Base-by-base conservation (phyloP, 2,113 vertebrate species). In the Spilogale gracilis region DNA sequence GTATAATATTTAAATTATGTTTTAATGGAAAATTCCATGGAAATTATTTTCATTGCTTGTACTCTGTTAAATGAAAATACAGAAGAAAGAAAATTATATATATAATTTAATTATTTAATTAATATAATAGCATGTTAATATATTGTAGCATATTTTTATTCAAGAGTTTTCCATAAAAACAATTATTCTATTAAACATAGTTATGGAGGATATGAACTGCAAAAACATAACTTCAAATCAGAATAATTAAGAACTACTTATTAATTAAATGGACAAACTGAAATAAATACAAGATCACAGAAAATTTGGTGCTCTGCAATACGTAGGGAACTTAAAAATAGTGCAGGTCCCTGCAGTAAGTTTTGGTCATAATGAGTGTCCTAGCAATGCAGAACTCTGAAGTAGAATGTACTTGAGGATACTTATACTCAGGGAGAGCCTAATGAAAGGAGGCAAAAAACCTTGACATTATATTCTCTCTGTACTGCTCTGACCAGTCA, bases 401-500 rank as follows among this genome's bases (percentile, higher is more conserved):
- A 92, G 5, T 6, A 45, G 16, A 81, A 60, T 58, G 18, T 20
- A 63, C 9, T 45, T 20, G 25, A 32, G 43, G 13, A 6, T 17
- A 32, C 8, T 65, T 30, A 0, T 45, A 11, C 48, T 96, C 58
- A 63, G 43, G 9, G 76, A 93, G 21, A 87, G 16, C 20, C 76
- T 88, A 38, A 83, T 43, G 48, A 94, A 95, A 78, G 18, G 13
- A 18, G 9, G 10, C 16, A 74, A 58, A 78, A 85, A 83, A 30
- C 25, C 6, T 56, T 76, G 63, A 61, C 81, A 56, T 9, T 58
- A 2, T 52, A 50, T n/a, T 89, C 48, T 69, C 2, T 61, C 69
- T 96, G 18, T 38, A 8, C 32, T 71, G 60, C 45, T 76, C 54
- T 90, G 86, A 83, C 90, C 89, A 97, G 45, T 65, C 58, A 94